Evolutionary conservation across 2,888 invertebrate species (phyloP), one percentile per base, ranked within the genome.

Genomic region (Argyra leucocephala): DNA sequence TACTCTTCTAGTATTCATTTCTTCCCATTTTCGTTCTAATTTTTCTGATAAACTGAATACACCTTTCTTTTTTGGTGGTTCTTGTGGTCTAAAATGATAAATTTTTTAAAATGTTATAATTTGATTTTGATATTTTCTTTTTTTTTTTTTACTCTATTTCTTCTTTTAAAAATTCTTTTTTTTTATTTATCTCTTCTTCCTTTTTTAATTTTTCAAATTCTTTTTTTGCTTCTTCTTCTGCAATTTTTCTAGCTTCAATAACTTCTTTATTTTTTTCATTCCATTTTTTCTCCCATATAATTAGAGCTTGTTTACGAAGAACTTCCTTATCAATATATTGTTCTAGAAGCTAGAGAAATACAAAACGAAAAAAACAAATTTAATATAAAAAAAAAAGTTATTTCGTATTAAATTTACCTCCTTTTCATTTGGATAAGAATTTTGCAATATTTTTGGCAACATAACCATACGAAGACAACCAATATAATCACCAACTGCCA

Each of bases 401-500:
- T 57, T 57, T 7, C 5, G 22, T 57, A 21, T 57, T 21, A 59
- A 9, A 69, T 68, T 76, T 63, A 82, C 78, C 57, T 73, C 72
- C 23, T 78, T 69, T 71, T 85, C 83, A 61, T 75, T 70, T 9
- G 78, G 72, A 69, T 81, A 77, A 69, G 80, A 78, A 26, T 78
- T 76, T 74, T 83, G 81, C 72, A 85, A 84, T 71, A 81, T 80
- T 10, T 77, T 75, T 0, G 88, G 87, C 62, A 84, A 74, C 60
- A 82, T 77, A 71, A 87, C 86, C 78, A 88, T 83, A 70, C 87
- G 82, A 63, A 89, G 83, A 2, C 85, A 84, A 22, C 89, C 89
- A 70, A 86, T 86, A 58, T 82, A 82, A 73, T 90, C 89, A 63
- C 86, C 86, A 26, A 89, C 83, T 9, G 86, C 88, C 0, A 88